Evolutionary conservation across 2,888 invertebrate genomes (phyloP).

Genomic region (Tipula vernalis): DNA sequence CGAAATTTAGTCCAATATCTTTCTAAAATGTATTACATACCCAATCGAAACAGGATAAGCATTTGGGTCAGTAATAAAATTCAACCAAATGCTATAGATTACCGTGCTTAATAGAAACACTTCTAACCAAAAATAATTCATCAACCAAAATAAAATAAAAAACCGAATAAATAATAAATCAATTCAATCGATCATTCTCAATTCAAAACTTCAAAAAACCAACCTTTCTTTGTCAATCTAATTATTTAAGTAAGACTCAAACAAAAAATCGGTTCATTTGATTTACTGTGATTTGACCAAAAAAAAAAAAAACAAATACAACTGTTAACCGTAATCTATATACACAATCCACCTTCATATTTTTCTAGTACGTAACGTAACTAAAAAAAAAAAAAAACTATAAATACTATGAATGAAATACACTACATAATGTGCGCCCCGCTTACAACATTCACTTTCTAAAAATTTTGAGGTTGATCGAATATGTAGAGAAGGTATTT

Average conservation of each 20-base stretch:
- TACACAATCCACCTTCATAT: not conserved
- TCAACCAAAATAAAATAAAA: not conserved
- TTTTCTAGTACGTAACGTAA: not conserved
- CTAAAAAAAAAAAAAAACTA: not conserved
- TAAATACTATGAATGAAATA: not conserved
- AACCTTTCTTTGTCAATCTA: not conserved
- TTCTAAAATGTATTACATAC: not conserved
- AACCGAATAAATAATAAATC: not conserved
- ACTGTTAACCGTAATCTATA: not conserved
- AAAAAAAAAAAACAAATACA: not conserved
- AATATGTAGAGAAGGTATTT: slow-evolving; percentile 4
- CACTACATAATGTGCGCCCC: not conserved
- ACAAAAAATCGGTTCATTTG: slow-evolving; percentile 5
- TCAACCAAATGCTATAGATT: not conserved
- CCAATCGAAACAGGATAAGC: not conserved
- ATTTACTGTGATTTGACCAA: slow-evolving; percentile 6
- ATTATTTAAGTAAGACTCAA: slow-evolving; percentile 4
- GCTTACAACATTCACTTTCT: slow-evolving; percentile 4
- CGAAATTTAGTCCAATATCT: not conserved
- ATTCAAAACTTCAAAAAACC: not conserved
- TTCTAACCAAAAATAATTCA: not conserved
- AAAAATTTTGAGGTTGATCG: slow-evolving; percentile 4
- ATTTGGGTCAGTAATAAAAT: not conserved
- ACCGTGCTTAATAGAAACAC: not conserved
- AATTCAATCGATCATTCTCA: slow-evolving; percentile 4